Evolutionary conservation across 2,797 vertebrate species (phyloP).

Genomic region (Alectoris magna): DNA sequence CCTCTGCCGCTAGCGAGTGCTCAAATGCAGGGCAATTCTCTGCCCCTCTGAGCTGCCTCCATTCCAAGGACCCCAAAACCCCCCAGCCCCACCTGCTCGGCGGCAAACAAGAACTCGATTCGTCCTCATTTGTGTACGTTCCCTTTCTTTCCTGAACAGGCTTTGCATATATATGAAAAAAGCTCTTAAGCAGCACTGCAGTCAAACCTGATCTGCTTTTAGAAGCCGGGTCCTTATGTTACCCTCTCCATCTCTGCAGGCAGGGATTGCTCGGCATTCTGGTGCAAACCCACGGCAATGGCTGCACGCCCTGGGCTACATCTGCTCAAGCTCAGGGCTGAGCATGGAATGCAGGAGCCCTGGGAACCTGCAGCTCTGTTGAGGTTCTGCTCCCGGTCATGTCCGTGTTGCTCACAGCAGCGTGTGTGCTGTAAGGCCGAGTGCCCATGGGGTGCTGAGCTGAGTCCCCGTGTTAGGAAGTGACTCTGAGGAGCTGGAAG

Average conservation of each 20-base stretch:
- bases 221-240: slow-evolving; percentile 67
- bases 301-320: accelerated
- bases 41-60: background rate
- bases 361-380: background rate
- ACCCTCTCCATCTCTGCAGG: slow-evolving; percentile 46
- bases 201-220: slow-evolving; percentile 72
- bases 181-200: slow-evolving; percentile 47
- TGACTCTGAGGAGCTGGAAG: background rate
- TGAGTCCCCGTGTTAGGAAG: background rate
- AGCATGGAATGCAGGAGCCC: background rate
- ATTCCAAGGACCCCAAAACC: background rate
- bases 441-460: background rate
- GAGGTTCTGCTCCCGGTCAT: background rate
- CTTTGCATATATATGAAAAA: slow-evolving; percentile 61
- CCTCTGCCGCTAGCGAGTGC: background rate
- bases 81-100: background rate
- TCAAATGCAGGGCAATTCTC: background rate
- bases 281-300: background rate
- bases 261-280: slow-evolving; percentile 27
- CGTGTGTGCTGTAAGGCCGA: background rate
- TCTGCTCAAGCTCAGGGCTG: background rate
- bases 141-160: slow-evolving; percentile 4
- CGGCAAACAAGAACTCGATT: slow-evolving; percentile 41
- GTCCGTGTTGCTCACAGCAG: background rate
- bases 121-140: slow-evolving; percentile 15